Evolutionary conservation across 1,140 invertebrate genomes (phyloP).

Genomic region (Zophobas morio): DNA sequence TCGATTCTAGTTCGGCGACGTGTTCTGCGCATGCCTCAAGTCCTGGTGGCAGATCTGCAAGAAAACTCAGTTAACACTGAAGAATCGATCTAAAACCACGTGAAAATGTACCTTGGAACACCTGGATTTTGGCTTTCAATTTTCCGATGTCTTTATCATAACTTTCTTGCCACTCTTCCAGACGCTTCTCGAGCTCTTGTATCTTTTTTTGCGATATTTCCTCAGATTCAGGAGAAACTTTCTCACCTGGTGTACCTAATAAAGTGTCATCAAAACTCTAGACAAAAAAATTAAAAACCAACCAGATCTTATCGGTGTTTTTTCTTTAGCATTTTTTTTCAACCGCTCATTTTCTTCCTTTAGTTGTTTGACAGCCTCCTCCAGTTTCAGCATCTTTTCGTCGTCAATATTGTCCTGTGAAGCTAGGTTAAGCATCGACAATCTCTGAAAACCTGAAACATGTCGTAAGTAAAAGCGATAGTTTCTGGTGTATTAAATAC

Average conservation of each 20-base stretch:
- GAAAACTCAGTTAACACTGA: neutral
- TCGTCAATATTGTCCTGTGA: neutral
- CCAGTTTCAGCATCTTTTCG: too few species aligned
- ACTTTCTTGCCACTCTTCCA: neutral
- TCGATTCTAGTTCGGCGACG: neutral
- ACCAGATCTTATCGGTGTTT: too few species aligned
- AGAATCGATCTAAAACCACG: neutral
- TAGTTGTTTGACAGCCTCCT: too few species aligned
- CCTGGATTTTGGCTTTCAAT: neutral
- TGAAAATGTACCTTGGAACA: too few species aligned
- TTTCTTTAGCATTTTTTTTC: too few species aligned
- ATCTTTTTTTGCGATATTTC: neutral
- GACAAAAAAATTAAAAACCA: too few species aligned
- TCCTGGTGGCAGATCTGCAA: neutral
- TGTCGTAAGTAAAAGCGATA: neutral
- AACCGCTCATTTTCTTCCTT: too few species aligned
- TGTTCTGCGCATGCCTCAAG: neutral
- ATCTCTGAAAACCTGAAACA: neutral
- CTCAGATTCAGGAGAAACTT: neutral
- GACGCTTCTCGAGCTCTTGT: neutral
- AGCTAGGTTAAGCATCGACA: neutral
- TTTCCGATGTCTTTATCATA: neutral
- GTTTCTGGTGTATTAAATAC: neutral
- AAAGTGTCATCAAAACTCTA: neutral
- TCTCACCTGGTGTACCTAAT: neutral